Evolutionary conservation across 2,113 vertebrate genomes (phyloP).

Genomic region (Zosterops lateralis): DNA sequence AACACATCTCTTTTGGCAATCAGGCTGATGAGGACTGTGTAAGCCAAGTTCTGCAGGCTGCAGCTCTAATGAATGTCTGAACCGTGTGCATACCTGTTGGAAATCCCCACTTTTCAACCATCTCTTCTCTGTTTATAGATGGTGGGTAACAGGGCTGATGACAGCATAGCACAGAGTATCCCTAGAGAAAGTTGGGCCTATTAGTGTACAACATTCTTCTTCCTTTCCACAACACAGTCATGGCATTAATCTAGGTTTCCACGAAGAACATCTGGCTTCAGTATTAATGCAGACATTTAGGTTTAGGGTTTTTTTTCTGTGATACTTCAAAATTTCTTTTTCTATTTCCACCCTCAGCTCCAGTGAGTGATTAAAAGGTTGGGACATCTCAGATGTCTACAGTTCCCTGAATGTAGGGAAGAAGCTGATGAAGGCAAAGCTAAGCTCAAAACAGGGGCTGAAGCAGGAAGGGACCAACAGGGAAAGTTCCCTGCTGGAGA

Average conservation of each 20-base stretch:
- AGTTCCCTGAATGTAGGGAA: not conserved
- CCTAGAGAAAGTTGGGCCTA: not conserved
- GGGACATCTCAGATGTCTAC: not conserved
- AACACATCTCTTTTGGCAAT: not conserved
- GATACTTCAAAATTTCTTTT: not conserved
- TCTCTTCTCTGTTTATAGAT: not conserved
- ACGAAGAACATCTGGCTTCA: not conserved
- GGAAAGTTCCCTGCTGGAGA: not conserved
- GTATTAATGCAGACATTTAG: not conserved
- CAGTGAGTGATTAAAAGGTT: not conserved
- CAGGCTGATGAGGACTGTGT: not conserved
- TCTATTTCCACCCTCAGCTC: not conserved
- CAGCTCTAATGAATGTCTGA: not conserved
- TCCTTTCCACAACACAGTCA: rapidly evolving
- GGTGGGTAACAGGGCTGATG: not conserved
- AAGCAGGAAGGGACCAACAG: not conserved
- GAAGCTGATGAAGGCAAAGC: not conserved
- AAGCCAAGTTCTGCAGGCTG: not conserved
- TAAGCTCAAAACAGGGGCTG: not conserved
- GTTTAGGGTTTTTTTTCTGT: not conserved
- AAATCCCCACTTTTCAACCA: not conserved
- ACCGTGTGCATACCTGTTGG: not conserved
- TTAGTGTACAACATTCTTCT: not conserved
- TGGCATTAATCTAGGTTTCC: not conserved
- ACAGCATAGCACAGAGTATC: not conserved